Evolutionary conservation across 1,140 invertebrate species (phyloP).

Genomic region (Tribolium castaneum): DNA sequence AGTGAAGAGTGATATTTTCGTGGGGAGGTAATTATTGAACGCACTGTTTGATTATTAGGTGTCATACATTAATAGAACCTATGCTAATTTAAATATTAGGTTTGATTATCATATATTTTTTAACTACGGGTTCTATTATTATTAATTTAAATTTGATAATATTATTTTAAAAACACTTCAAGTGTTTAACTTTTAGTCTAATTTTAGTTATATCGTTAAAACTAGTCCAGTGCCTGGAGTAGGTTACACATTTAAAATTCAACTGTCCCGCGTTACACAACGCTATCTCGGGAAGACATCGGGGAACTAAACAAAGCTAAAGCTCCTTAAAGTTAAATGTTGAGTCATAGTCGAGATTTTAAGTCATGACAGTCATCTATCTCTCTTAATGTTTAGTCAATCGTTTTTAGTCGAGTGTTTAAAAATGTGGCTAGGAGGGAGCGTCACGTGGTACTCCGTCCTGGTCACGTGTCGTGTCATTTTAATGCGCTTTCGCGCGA

Average conservation of each 20-base stretch:
- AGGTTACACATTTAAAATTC: constrained; percentile 27
- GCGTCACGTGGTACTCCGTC: not conserved
- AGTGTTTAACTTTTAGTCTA: constrained; percentile 19
- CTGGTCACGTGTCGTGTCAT: not conserved
- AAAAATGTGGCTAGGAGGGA: not conserved
- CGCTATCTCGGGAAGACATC: constrained; percentile 32
- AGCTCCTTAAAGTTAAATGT: constrained; percentile 52
- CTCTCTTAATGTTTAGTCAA: constrained; percentile 57
- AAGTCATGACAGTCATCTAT: constrained; percentile 59
- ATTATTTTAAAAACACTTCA: constrained; percentile 17
- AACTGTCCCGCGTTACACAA: constrained; percentile 17
- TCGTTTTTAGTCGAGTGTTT: constrained; percentile 42
- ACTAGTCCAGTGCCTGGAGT: constrained; percentile 16
- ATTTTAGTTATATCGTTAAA: constrained; percentile 18
- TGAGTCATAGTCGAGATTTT: constrained; percentile 45
- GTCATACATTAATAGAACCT: constrained; percentile 19
- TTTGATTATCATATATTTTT: constrained; percentile 33
- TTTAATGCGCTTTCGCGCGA: constrained; percentile 6
- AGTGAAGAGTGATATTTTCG: constrained; percentile 6
- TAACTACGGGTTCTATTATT: constrained; percentile 25
- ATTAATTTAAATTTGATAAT: constrained; percentile 24
- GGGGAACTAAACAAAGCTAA: constrained; percentile 24
- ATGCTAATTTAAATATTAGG: constrained; percentile 24
- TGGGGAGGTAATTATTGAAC: constrained; percentile 11
- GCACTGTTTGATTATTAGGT: constrained; percentile 15